These are phyloP conservation scores for Odobenus rosmarus DNA, from an alignment of 2,113 vertebrate species.

Conservation along the genomic window DNA sequence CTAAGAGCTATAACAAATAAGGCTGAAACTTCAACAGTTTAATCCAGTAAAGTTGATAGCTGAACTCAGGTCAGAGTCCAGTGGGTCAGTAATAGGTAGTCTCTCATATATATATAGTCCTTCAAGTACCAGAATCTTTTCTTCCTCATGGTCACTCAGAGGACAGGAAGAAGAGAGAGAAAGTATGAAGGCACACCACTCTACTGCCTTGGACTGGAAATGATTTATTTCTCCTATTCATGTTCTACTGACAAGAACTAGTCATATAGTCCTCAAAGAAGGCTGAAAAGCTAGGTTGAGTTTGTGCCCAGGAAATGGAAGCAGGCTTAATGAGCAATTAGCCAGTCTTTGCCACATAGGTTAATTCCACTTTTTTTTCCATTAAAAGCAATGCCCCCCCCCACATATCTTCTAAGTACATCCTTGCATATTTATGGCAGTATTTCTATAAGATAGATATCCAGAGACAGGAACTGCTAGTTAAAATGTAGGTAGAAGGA, in stretches of 20 bases:
- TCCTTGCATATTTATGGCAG: not conserved
- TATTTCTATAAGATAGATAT: not conserved
- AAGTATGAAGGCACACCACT: not conserved
- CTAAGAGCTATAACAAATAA: not conserved
- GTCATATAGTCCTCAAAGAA: not conserved
- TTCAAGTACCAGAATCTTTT: not conserved
- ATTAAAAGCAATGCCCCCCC: not conserved
- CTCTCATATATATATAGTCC: not conserved
- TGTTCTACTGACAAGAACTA: not conserved
- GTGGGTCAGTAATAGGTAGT: not conserved
- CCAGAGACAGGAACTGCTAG: not conserved
- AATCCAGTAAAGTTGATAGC: not conserved
- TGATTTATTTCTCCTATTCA: not conserved
- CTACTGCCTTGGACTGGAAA: not conserved
- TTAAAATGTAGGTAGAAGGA: not conserved
- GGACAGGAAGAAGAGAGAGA: not conserved
- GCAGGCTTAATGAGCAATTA: not conserved
- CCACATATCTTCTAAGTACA: not conserved
- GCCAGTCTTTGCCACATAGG: not conserved
- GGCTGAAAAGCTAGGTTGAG: not conserved
- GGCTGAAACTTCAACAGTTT: not conserved
- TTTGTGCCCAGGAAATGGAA: not conserved
- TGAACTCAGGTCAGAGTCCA: not conserved
- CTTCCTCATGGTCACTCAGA: not conserved
- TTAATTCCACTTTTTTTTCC: not conserved